Base-by-base conservation (phyloP, 2,888 invertebrate genomes). In the Conops quadrifasciatus region DNA sequence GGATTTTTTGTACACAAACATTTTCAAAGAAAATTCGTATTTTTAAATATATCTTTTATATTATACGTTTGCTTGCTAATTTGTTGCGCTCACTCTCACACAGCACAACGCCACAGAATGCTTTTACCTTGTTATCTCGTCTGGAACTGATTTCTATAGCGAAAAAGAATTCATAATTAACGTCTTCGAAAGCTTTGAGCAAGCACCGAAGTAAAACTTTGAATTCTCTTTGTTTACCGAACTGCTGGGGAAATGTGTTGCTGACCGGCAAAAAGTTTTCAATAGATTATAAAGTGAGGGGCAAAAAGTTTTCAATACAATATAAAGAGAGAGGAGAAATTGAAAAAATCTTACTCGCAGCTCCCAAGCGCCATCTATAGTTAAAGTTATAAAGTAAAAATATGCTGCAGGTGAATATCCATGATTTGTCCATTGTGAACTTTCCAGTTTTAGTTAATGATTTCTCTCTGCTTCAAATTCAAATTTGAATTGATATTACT, bases 61-160 rank as follows among this genome's bases (percentile, higher is more conserved):
- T 49, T 36, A 36, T 60, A 60, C 26, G 21, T 30, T 60, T 62
- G 53, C 21, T 62, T 16, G n/a, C 19, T 24, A 73, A 72, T 65
- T 70, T 70, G 5, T 67, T 74, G 73, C 66, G 69, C 73, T 75
- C 75, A 75, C 60, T 36, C n/a, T 36, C 36, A 62, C 67, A 71
- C 63, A 60, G 72, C 65, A 67, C 65, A 67, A 69, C 71, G 72
- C 69, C 72, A 72, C 53, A 56, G 69, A 77, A 79, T 79, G 78
- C 81, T 82, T 75, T 74, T 76, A 72, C 78, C 78, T 80, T 80
- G 84, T 82, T 83, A 83, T 82, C 82, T 83, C 82, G 82, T 79
- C 80, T 82, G 79, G 78, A 81, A 82, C 82, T 82, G 82, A 83
- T 81, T 79, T 82, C 77, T 72, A 76, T 75, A 77, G 75, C 77